Conservation (phyloP, 2,113 vertebrate species). For the Syngnathus typhle region DNA sequence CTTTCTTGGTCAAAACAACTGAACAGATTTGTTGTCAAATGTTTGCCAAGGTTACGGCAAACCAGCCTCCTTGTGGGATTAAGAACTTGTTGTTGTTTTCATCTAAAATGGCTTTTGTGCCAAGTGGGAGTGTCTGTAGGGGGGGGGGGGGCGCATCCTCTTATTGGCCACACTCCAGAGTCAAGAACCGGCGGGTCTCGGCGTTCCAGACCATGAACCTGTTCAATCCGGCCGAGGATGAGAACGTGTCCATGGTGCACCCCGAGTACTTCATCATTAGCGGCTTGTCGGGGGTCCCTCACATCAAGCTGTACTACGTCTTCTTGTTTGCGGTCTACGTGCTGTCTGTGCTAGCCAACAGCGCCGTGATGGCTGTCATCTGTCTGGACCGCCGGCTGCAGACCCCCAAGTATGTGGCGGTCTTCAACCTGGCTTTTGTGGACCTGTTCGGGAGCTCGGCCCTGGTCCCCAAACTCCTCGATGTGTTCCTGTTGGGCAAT, state of each 20-base stretch:
- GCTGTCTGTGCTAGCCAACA: constrained; percentile 55
- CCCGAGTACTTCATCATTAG: constrained; percentile 61
- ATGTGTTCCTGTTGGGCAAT: constrained; percentile 61
- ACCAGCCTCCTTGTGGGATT: not conserved
- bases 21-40: not conserved
- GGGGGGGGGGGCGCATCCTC: not conserved
- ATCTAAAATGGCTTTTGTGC: not conserved
- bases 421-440: constrained; percentile 65
- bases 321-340: constrained; percentile 60
- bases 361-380: constrained; percentile 53
- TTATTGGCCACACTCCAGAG: not conserved
- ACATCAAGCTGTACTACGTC: constrained; percentile 57
- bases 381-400: constrained; percentile 48
- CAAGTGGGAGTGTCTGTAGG: not conserved
- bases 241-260: constrained; percentile 52
- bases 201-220: constrained; percentile 19
- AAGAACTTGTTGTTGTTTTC: not conserved
- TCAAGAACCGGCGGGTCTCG: not conserved
- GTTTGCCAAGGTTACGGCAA: not conserved
- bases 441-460: constrained; percentile 60
- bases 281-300: constrained; percentile 50
- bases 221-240: constrained; percentile 36
- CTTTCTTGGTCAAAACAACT: not conserved
- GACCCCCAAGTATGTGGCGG: constrained; percentile 65
- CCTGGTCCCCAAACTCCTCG: constrained; percentile 64